These are phyloP conservation scores for Nebria ingens DNA, from an alignment of 1,140 invertebrate species.

Conservation along the genomic window DNA sequence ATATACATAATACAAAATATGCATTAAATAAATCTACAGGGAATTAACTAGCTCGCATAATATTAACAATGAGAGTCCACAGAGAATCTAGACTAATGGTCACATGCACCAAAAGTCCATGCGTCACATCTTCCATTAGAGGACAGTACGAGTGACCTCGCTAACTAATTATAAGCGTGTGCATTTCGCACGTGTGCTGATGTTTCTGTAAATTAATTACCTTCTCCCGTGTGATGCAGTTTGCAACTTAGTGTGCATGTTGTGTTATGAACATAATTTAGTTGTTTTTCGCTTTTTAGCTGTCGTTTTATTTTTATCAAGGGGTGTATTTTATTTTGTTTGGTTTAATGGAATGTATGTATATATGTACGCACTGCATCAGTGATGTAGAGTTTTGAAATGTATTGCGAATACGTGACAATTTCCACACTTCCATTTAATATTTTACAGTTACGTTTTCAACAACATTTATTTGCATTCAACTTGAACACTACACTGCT, in stretches of 20 bases:
- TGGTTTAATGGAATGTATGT: no score
- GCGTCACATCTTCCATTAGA: not conserved
- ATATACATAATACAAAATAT: no score
- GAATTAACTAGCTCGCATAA: no score
- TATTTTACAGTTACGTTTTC: no score
- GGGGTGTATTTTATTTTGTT: no score
- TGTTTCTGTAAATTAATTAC: not conserved
- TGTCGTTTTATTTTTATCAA: not conserved
- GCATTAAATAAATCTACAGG: no score
- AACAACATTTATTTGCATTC: no score
- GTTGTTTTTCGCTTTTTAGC: no score
- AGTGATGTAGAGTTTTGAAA: not conserved
- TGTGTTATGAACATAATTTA: not conserved
- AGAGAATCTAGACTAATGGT: not conserved
- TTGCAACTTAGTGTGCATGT: not conserved
- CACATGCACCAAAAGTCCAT: not conserved
- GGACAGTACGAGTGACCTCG: not conserved
- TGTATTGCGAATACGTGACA: not conserved
- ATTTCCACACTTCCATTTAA: not conserved
- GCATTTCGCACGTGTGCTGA: no score
- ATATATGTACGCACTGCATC: no score
- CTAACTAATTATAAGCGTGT: not conserved
- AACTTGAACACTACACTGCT: no score
- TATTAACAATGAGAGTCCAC: no score
- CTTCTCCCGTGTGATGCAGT: not conserved